Percentiles rank a stretch among this genome's conserved stretches.
These are phyloP conservation scores for Drosophila flavopinicola DNA, from an alignment of 2,888 invertebrate genomes.

Conservation along the genomic window DNA sequence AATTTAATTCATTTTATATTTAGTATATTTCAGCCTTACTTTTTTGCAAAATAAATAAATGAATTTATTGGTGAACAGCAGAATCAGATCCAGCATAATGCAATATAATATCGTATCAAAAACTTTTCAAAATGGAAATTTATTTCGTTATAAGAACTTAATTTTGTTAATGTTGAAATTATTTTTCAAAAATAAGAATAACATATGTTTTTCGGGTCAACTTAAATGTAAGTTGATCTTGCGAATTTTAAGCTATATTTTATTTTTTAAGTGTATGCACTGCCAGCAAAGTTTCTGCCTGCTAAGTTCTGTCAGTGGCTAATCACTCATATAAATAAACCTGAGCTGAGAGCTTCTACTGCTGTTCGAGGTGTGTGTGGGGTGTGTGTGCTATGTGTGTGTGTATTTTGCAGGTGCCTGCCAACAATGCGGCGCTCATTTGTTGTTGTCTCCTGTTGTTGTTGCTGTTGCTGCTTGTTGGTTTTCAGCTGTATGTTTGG, in stretches of 20 bases:
- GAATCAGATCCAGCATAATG: no score
- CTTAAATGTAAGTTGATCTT: no score
- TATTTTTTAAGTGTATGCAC: not conserved
- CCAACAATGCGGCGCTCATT: slow-evolving; percentile 56
- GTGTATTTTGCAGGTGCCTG: slow-evolving; percentile 38
- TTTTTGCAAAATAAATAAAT: no score
- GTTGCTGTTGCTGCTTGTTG: slow-evolving; percentile 18
- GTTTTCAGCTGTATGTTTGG: slow-evolving; percentile 55
- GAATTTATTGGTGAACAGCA: no score
- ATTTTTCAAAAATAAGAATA: no score
- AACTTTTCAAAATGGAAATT: no score
- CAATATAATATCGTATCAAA: no score
- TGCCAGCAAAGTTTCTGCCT: not conserved
- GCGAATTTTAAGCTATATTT: not conserved
- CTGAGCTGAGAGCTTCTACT: slow-evolving; percentile 23
- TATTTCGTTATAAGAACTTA: no score
- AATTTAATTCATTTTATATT: no score
- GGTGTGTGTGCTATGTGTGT: slow-evolving; percentile 10
- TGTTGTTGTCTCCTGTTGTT: slow-evolving; percentile 42
- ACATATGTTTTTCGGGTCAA: no score
- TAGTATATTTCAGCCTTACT: no score
- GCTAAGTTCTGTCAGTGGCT: slow-evolving; percentile 57
- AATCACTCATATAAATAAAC: slow-evolving; percentile 77
- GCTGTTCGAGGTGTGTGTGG: slow-evolving; percentile 8
- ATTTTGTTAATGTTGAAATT: no score